A percentile compares a stretch with the other conserved stretches of the same genome.
Conservation (phyloP, 2,113 vertebrate genomes). For the Phoxinus phoxinus region DNA sequence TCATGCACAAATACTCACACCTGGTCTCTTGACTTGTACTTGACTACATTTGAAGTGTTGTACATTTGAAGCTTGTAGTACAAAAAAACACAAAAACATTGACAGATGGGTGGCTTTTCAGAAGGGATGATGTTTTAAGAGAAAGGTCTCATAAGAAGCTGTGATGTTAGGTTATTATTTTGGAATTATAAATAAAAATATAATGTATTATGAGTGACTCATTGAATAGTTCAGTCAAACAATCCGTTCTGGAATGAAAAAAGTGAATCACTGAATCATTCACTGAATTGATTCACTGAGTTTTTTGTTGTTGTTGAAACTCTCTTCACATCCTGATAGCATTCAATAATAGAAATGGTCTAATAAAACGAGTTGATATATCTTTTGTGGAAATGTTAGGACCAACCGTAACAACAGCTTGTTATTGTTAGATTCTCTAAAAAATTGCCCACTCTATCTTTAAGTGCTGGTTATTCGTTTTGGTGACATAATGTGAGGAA, state of each 20-base stretch:
- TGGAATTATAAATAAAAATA: neutral
- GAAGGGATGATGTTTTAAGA: neutral
- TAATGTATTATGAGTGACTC: neutral
- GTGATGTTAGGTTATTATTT: neutral
- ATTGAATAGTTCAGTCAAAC: neutral
- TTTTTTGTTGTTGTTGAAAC: too few relatives aligned
- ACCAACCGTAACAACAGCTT: too few relatives aligned
- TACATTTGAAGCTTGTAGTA: neutral
- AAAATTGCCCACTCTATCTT: too few relatives aligned
- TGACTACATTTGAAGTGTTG: conserved; percentile 25
- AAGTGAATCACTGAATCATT: neutral
- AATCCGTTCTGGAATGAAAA: neutral
- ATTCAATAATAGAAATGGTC: too few relatives aligned
- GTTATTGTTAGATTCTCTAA: too few relatives aligned
- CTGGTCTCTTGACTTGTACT: conserved; percentile 6
- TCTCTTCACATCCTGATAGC: too few relatives aligned
- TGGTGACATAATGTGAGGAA: too few relatives aligned
- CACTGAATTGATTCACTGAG: too few relatives aligned
- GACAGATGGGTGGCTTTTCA: conserved; percentile 23
- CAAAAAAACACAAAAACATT: neutral
- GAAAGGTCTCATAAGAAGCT: neutral
- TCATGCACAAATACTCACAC: conserved; percentile 9
- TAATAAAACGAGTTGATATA: too few relatives aligned
- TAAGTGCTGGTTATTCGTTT: too few relatives aligned
- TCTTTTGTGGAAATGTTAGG: too few relatives aligned